Evolutionary conservation across 2,888 invertebrate genomes (phyloP).

Genomic region (Netelia inedita): DNA sequence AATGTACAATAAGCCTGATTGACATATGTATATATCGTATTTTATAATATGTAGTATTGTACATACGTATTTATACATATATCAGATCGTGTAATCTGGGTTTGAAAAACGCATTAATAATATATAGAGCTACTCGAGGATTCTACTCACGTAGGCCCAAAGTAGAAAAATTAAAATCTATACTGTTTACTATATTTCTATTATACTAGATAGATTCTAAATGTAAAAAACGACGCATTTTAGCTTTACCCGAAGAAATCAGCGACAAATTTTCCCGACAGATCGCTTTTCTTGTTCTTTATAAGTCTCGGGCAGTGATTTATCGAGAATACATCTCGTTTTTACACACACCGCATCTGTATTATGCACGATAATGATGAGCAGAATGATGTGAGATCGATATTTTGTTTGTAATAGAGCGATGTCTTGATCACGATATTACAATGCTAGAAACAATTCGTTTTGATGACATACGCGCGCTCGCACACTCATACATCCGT

Average conservation of each 20-base stretch:
- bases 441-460: conserved; percentile 38
- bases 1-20: conserved; percentile 79
- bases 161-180: conserved; percentile 71
- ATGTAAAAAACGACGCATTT: conserved; percentile 38
- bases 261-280: conserved; percentile 29
- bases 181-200: conserved; percentile 53
- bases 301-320: conserved; percentile 49
- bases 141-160: conserved; percentile 51
- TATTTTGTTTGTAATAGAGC: conserved; percentile 57
- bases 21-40: conserved; percentile 64
- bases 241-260: conserved; percentile 13
- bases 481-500: conserved; percentile 11
- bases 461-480: conserved; percentile 27
- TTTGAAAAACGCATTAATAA: conserved; percentile 51
- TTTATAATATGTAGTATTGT: conserved; percentile 59
- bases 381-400: conserved; percentile 66
- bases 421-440: conserved; percentile 51
- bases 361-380: conserved; percentile 47
- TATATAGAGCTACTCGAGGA: conserved; percentile 60
- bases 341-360: conserved; percentile 18
- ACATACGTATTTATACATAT: conserved; percentile 61
- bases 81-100: conserved; percentile 77
- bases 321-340: conserved; percentile 26
- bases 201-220: conserved; percentile 52
- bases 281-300: conserved; percentile 39